Evolutionary conservation across 2,113 vertebrate genomes (phyloP).

Genomic region (Tenebrosternarchus preto): DNA sequence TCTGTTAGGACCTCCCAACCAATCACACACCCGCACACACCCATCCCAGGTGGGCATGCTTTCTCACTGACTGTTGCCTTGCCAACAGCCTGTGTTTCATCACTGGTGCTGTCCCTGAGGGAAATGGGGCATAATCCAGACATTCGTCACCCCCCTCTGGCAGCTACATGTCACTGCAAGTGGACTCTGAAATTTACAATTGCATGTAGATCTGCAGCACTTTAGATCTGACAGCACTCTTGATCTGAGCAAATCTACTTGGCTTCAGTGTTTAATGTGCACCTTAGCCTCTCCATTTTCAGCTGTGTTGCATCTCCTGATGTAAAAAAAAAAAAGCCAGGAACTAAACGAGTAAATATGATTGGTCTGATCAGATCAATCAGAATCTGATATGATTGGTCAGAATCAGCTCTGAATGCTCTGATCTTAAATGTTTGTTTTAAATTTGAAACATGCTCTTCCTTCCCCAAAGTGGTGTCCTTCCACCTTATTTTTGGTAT

Average conservation of each 20-base stretch:
- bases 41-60: slow-evolving; percentile 39
- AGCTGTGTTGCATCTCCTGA: no score
- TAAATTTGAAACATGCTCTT: not conserved
- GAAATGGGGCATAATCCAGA: slow-evolving; percentile 14
- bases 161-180: slow-evolving; percentile 33
- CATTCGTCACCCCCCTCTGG: slow-evolving; percentile 52
- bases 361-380: no score
- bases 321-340: no score
- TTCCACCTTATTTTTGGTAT: not conserved
- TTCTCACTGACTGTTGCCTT: slow-evolving; percentile 54
- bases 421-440: not conserved
- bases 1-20: slow-evolving; percentile 1
- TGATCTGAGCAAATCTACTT: no score
- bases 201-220: no score
- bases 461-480: slow-evolving; percentile 69
- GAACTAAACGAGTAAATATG: no score
- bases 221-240: no score
- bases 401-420: no score
- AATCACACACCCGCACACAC: no score
- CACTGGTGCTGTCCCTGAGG: slow-evolving; percentile 25
- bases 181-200: not conserved
- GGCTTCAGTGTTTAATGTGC: no score
- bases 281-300: no score
- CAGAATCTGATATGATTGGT: no score
- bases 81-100: slow-evolving; percentile 49